Evolutionary conservation across 2,888 invertebrate genomes (phyloP).

Genomic region (Diogma glabrata): DNA sequence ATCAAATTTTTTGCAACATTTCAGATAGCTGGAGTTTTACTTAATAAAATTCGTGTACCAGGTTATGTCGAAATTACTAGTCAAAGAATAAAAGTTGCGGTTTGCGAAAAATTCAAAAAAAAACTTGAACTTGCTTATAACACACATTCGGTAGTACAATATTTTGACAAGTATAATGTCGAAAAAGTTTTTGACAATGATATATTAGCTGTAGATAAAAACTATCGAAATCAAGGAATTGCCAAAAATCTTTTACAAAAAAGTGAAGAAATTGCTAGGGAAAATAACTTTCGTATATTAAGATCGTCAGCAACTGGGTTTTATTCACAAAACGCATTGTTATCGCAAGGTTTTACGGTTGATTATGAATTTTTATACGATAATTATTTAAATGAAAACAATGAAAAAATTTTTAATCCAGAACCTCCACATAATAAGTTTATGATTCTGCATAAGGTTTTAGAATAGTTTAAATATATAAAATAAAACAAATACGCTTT

Average conservation of each 20-base stretch:
- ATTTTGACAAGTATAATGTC: constrained; percentile 54
- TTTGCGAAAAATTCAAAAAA: constrained; percentile 61
- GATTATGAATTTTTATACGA: constrained; percentile 54
- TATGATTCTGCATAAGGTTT: constrained; percentile 45
- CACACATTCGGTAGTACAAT: constrained; percentile 53
- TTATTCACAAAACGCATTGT: constrained; percentile 64
- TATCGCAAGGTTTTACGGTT: constrained; percentile 51
- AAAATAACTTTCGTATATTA: constrained; percentile 55
- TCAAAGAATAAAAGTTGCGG: constrained; percentile 48
- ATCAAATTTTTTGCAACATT: no score
- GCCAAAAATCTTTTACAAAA: constrained; percentile 58
- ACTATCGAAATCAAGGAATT: constrained; percentile 61
- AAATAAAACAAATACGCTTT: no score
- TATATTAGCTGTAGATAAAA: constrained; percentile 60
- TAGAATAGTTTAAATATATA: constrained; percentile 10
- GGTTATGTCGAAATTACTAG: constrained; percentile 60
- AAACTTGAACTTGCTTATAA: constrained; percentile 66
- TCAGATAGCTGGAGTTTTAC: constrained; percentile 64
- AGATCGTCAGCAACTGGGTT: constrained; percentile 74
- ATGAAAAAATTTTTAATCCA: constrained; percentile 46
- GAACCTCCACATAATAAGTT: constrained; percentile 57
- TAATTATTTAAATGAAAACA: constrained; percentile 53
- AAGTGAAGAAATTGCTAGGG: constrained; percentile 53
- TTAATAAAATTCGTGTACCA: constrained; percentile 63
- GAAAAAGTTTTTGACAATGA: constrained; percentile 66